phyloP scores from a whole-genome alignment of 2,113 vertebrate genomes.

The Nanorana parkeri region DNA sequence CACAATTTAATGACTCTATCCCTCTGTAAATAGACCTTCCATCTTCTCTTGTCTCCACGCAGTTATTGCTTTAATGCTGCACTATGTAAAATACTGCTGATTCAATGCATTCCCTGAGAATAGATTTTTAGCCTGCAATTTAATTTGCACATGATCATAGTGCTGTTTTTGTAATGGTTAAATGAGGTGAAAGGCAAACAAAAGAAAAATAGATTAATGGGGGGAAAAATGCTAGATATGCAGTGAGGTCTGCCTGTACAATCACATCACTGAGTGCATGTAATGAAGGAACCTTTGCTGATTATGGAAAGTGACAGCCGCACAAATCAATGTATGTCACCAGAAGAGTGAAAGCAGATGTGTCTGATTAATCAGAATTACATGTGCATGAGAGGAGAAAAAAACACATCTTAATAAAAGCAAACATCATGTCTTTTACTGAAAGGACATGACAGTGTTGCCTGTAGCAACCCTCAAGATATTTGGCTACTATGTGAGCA shows the following conservation, averaged over 20 bases:
- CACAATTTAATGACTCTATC: conserved; percentile 35
- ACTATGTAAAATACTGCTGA: conserved; percentile 15
- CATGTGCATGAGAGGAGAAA: conserved; percentile 64
- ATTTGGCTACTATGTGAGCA: too few relatives aligned
- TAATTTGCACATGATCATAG: conserved; percentile 66
- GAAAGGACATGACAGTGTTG: too few relatives aligned
- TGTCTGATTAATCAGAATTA: conserved; percentile 80
- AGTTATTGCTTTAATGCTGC: conserved; percentile 10
- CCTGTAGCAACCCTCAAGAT: too few relatives aligned
- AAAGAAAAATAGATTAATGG: conserved; percentile 51
- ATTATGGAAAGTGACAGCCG: conserved; percentile 70
- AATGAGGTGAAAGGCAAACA: conserved; percentile 54
- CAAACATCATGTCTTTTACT: conserved; percentile 57
- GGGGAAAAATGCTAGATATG: conserved; percentile 58
- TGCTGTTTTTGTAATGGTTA: conserved; percentile 60
- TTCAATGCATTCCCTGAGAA: conserved; percentile 7
- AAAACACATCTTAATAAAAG: conserved; percentile 66
- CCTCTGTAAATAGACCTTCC: conserved; percentile 45
- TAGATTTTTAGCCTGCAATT: conserved; percentile 56
- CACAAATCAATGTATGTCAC: conserved; percentile 74
- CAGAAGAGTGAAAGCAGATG: conserved; percentile 73
- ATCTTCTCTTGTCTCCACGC: conserved; percentile 9
- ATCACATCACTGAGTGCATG: conserved; percentile 64
- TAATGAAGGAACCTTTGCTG: conserved; percentile 69
- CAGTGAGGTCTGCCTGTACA: conserved; percentile 63